These are phyloP conservation scores for Sisor rabdophorus DNA, from an alignment of 2,113 vertebrate genomes.

Conservation along the genomic window DNA sequence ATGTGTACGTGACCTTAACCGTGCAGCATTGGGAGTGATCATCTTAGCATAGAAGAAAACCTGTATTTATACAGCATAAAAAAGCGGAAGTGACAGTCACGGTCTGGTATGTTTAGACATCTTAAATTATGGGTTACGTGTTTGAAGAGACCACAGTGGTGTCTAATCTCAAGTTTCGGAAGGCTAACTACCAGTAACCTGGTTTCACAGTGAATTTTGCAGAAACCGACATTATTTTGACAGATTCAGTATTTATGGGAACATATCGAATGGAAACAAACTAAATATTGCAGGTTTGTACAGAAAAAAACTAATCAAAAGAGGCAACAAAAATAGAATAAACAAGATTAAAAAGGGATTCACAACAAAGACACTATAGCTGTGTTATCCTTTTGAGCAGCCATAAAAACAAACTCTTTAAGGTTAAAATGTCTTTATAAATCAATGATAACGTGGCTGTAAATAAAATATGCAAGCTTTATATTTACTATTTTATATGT, in stretches of 20 bases:
- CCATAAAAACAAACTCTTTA: not conserved
- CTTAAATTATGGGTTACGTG: not conserved
- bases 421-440: not conserved
- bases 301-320: not conserved
- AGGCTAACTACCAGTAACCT: not conserved
- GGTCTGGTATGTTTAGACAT: not conserved
- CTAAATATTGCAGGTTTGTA: not conserved
- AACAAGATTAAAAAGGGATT: not conserved
- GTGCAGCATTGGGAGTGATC: not conserved
- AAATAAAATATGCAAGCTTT: not conserved
- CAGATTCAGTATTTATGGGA: too few species aligned
- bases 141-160: not conserved
- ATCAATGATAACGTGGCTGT: slow-evolving; percentile 7
- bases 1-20: not conserved
- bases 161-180: not conserved
- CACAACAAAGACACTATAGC: not conserved
- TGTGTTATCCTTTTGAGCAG: not conserved
- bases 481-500: not conserved
- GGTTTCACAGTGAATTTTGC: not conserved
- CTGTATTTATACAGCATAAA: slow-evolving; percentile 23
- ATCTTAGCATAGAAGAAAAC: slow-evolving; percentile 15
- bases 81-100: not conserved
- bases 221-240: not conserved
- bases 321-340: not conserved
- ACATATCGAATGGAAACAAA: not conserved